phyloP scores from a whole-genome alignment of 2,113 vertebrate genomes.

The Parotia lawesii region DNA sequence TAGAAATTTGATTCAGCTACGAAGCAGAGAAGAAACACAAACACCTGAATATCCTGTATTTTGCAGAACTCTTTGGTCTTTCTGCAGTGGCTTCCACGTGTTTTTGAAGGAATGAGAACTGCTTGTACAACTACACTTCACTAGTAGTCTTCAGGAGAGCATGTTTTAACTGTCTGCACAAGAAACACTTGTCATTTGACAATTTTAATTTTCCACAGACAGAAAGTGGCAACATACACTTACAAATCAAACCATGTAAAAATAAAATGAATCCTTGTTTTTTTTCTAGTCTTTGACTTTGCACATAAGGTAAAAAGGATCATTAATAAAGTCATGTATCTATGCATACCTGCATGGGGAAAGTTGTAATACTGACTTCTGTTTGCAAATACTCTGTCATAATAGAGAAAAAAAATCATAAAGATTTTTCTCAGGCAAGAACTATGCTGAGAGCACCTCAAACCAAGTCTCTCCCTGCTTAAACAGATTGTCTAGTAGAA shows the following conservation, averaged over 20 bases:
- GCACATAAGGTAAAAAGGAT: neutral
- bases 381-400: neutral
- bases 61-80: neutral
- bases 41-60: neutral
- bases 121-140: neutral
- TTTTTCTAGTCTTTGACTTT: neutral
- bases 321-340: neutral
- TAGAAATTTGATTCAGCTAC: neutral
- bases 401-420: neutral
- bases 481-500: neutral
- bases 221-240: neutral
- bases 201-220: neutral
- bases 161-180: neutral
- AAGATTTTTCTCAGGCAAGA: neutral
- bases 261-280: neutral
- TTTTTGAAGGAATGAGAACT: neutral
- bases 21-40: neutral
- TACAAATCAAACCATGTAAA: neutral
- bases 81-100: neutral
- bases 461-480: neutral
- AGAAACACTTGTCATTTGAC: rapidly evolving
- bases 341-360: neutral
- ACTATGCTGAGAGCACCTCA: neutral
- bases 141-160: neutral
- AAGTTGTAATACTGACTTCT: neutral